Base-by-base conservation (phyloP, 1,140 invertebrate species). In the Zophobas morio region DNA sequence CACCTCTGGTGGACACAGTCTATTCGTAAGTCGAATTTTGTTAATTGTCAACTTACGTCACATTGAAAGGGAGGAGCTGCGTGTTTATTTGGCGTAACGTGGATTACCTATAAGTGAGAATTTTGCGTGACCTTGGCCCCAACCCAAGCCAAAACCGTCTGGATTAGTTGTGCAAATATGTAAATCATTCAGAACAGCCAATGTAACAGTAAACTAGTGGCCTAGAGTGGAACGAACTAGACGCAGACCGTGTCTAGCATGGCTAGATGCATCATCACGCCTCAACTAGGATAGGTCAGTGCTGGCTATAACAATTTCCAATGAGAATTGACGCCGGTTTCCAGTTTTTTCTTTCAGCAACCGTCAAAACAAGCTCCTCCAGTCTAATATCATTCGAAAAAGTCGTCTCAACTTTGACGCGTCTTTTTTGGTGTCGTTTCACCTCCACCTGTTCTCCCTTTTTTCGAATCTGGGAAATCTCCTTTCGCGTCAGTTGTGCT, bases 191-290 rank as follows among this genome's bases (percentile, higher is more conserved):
- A 56, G 20, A 37, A 70, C 49, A 56, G 71, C n/a, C 70, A 54
- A 37, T 60, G 76, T 78, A 78, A 78, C 77, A 76, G 77, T 78
- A 76, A 78, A 75, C 77, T 56, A 78, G 77, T 78, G 74, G 77
- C 77, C 77, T 78, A 78, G 60, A 74, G 60, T 57, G 60, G 70
- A 53, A 66, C 46, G 60, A 70, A 73, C 76, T 77, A 72, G 76
- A 77, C 70, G 42, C 66, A 54, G 47, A 70, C 49, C 56, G 74
- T 74, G 73, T 74, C 73, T 74, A 74, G 73, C 73, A 47, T 42
- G 33, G 5, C 49, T 73, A 56, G 76, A 57, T 77, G 76, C 66
- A 73, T 54, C 76, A 73, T 77, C 70, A 73, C 70, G 57, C 51
- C 51, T 49, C 34, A 53, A 32, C 70, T 72, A 77, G 71, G 72